Evolutionary conservation across 2,888 invertebrate species (phyloP).

Genomic region (Ophion ventricosus): DNA sequence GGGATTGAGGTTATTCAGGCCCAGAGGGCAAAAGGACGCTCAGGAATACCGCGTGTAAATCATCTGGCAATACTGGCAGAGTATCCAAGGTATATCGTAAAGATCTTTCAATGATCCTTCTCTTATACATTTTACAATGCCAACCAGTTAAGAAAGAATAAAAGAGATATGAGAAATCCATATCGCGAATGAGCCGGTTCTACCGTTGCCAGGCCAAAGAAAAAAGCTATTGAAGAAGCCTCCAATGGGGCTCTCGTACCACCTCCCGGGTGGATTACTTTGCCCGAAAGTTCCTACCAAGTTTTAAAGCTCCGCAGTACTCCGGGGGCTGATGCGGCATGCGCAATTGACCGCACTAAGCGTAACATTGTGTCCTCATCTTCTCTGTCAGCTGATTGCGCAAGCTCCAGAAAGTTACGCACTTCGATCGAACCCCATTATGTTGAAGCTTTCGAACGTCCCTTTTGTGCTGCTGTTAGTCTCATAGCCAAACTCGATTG

Average conservation of each 20-base stretch:
- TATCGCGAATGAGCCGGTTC: constrained; percentile 6
- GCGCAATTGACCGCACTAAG: neutral
- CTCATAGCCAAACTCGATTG: neutral
- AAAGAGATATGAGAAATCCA: constrained; percentile 7
- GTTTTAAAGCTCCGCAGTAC: constrained; percentile 3
- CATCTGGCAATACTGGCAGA: too few species aligned
- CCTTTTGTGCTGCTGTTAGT: neutral
- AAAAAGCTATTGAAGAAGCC: neutral
- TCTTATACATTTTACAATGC: neutral
- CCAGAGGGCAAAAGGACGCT: too few species aligned
- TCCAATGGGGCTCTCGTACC: neutral
- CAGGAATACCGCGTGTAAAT: too few species aligned
- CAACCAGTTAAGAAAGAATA: constrained; percentile 3
- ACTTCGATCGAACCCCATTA: neutral
- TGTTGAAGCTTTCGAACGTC: neutral
- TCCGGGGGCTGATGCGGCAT: neutral
- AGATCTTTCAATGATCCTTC: constrained; percentile 2
- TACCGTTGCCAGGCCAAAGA: neutral
- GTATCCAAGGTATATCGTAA: neutral
- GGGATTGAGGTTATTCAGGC: too few species aligned
- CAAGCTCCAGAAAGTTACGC: constrained; percentile 9
- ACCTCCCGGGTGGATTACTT: constrained; percentile 8
- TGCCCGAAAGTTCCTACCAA: constrained; percentile 7
- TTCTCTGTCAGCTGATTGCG: neutral
- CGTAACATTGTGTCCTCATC: neutral